Percentiles rank a stretch among this genome's conserved stretches.
Conservation (phyloP, 2,888 invertebrate species). For the Drosophila longiperda region DNA sequence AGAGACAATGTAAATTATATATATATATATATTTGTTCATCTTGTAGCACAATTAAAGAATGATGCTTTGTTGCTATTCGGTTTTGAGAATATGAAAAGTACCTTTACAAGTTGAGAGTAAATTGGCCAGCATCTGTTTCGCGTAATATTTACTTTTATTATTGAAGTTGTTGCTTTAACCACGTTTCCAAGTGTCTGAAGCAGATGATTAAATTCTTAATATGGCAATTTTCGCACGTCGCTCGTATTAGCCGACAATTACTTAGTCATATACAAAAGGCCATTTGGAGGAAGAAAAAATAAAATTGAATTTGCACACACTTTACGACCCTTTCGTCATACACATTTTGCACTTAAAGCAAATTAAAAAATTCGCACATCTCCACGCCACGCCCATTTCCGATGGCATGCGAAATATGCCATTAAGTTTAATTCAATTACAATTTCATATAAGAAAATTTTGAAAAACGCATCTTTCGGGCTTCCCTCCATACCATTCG, state of each 20-base stretch:
- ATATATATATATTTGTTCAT: not conserved
- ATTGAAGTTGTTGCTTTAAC: not conserved
- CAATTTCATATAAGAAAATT: slow-evolving; percentile 63
- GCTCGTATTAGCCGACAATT: slow-evolving; percentile 47
- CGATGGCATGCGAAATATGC: slow-evolving; percentile 75
- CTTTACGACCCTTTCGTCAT: slow-evolving; percentile 61
- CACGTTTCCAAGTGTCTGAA: not conserved
- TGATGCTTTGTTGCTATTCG: not conserved
- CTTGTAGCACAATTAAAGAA: not conserved
- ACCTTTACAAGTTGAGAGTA: not conserved
- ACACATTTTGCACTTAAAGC: slow-evolving; percentile 61
- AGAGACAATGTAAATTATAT: not conserved
- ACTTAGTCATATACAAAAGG: slow-evolving; percentile 52
- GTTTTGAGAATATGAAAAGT: not conserved
- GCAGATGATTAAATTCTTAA: slow-evolving; percentile 2
- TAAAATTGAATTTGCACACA: slow-evolving; percentile 70
- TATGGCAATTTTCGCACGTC: slow-evolving; percentile 33
- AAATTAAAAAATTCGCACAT: slow-evolving; percentile 73
- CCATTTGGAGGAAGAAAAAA: slow-evolving; percentile 49
- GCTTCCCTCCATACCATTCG: not conserved
- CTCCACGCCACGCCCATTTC: slow-evolving; percentile 46
- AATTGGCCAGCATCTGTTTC: not conserved
- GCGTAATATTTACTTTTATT: not conserved
- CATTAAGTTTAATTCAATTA: slow-evolving; percentile 82
- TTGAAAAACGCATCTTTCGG: slow-evolving; percentile 54